These are phyloP conservation scores for Listronotus bonariensis DNA, from an alignment of 1,140 invertebrate genomes.

Conservation along the genomic window DNA sequence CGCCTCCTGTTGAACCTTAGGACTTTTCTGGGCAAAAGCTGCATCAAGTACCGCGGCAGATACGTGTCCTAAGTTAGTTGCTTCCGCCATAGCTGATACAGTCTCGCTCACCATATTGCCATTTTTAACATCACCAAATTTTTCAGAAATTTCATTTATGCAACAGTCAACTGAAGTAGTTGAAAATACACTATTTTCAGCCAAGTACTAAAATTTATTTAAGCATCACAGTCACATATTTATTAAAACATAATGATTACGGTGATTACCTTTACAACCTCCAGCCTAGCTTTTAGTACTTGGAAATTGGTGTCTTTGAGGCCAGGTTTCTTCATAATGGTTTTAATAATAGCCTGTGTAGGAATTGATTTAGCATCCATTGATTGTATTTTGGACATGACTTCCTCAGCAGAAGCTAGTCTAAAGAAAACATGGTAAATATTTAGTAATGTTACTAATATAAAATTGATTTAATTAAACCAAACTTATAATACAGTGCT, in stretches of 20 bases:
- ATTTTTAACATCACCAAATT: slow-evolving; percentile 85
- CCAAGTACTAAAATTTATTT: slow-evolving; percentile 59
- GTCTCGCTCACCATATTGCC: slow-evolving; percentile 70
- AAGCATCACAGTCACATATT: neutral
- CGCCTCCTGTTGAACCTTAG: slow-evolving; percentile 87
- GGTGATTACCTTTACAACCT: slow-evolving; percentile 66
- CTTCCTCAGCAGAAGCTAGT: slow-evolving; percentile 75
- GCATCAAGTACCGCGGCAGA: slow-evolving; percentile 71
- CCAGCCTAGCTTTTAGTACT: slow-evolving; percentile 83
- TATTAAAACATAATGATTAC: no score
- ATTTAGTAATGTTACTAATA: no score
- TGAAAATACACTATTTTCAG: slow-evolving; percentile 75
- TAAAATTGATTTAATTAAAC: no score
- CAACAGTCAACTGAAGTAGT: slow-evolving; percentile 75
- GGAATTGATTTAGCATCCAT: slow-evolving; percentile 68
- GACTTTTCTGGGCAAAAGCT: slow-evolving; percentile 88
- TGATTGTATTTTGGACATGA: slow-evolving; percentile 66
- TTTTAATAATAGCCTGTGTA: slow-evolving; percentile 76
- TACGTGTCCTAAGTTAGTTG: slow-evolving; percentile 76
- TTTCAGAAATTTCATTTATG: slow-evolving; percentile 80
- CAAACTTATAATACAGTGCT: no score
- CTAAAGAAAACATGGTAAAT: slow-evolving; percentile 36
- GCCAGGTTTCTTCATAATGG: slow-evolving; percentile 84
- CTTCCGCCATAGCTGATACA: slow-evolving; percentile 76
- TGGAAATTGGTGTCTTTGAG: slow-evolving; percentile 93